Base-by-base conservation (phyloP, 2,113 vertebrate genomes). In the Micronisus gabar region DNA sequence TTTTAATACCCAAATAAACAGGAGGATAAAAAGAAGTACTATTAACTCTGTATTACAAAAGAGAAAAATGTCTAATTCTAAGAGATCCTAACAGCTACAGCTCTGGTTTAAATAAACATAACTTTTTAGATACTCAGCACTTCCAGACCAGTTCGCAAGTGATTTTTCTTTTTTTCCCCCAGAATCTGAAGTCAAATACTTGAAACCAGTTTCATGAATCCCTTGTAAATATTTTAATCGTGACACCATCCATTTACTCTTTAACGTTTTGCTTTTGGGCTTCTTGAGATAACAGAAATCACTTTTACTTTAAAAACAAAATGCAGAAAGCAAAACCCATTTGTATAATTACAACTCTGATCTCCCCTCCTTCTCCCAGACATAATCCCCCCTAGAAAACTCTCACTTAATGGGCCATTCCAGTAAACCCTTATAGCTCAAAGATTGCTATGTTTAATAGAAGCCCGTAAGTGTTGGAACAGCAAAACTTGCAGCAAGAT, bases 241-340 rank as follows among this genome's bases (percentile, higher is more conserved):
- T 76, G 15, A 95, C 40, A 80, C 40, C 26, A 82, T 84, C 68
- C 67, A 71, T 90, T 95, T 93, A 80, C 15, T 86, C 25, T 88
- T 94, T 71, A 91, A 56, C 15, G 2, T 96, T 97, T 97, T 96
- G 86, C 82, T 96, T 97, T 97, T 82, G 89, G 81, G 82, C 41
- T 93, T 97, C 86, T 92, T 97, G 91, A 94, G 82, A 88, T 86
- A 96, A 86, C 62, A 96, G 87, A 95, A 97, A 97, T 87, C 92
- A 83, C 63, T 93, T 94, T 59, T 87, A 78, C 81, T 96, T 96
- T 95, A 93, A 92, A 87, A 91, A 95, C 66, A 97, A 98, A 97
- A 97, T 91, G 90, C 89, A 87, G 72, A 93, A 96, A 97, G 83
- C 72, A 85, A 94, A 95, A 80, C 29, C 81, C 88, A 81, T 96